A percentile compares a stretch with the other conserved stretches of the same genome.
Evolutionary conservation across 2,113 vertebrate genomes (phyloP).

Genomic region (Oceanodroma tethys): DNA sequence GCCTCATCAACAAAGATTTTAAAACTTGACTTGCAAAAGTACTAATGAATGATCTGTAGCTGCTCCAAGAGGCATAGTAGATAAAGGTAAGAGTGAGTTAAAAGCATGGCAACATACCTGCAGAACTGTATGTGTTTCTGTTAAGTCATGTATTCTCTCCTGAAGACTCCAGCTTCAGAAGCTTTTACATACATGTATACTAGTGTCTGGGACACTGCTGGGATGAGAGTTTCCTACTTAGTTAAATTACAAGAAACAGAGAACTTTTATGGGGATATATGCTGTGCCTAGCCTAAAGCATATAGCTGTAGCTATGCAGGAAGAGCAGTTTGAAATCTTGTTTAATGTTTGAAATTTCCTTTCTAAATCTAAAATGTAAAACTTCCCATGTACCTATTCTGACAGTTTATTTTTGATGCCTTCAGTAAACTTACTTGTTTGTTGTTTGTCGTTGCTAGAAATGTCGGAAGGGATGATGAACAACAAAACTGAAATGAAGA

Average conservation of each 20-base stretch:
- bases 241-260: neutral
- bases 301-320: neutral
- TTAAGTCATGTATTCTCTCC: neutral
- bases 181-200: neutral
- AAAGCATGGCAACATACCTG: neutral
- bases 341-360: neutral
- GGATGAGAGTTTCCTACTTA: neutral
- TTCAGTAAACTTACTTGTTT: constrained; percentile 31
- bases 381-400: neutral
- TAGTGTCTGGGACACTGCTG: neutral
- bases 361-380: neutral
- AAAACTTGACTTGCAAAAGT: neutral
- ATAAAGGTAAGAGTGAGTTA: neutral
- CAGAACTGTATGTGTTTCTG: neutral
- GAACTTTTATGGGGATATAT: neutral
- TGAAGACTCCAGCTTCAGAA: neutral
- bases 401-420: neutral
- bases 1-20: neutral
- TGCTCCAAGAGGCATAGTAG: neutral
- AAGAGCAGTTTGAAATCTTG: neutral
- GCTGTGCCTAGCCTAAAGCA: neutral
- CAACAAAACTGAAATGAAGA: constrained; percentile 80
- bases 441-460: neutral
- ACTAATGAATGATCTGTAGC: neutral
- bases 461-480: constrained; percentile 84